phyloP scores from a whole-genome alignment of 2,888 invertebrate genomes.

The Melieria crassipennis region DNA sequence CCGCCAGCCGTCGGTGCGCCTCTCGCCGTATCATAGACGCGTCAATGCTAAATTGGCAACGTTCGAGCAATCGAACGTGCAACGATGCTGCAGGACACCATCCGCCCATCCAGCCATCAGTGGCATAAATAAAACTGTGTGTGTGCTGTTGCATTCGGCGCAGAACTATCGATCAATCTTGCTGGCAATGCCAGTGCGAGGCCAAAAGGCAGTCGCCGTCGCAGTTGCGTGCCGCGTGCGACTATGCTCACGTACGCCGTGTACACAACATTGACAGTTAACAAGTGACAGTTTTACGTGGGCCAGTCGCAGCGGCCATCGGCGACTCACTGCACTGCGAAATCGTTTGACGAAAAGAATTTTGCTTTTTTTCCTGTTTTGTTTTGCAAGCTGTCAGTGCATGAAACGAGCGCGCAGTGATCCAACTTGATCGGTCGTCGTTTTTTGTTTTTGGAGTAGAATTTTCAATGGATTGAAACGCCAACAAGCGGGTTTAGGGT shows the following conservation, averaged over 20 bases:
- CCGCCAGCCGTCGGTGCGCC: background rate
- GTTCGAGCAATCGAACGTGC: conserved; percentile 6
- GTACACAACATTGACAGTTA: conserved; percentile 4
- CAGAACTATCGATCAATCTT: too few relatives aligned
- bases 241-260: too few relatives aligned
- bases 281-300: conserved; percentile 10
- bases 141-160: too few relatives aligned
- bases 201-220: background rate
- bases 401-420: too few relatives aligned
- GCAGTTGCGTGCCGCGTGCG: background rate
- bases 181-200: background rate
- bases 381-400: too few relatives aligned
- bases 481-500: too few relatives aligned
- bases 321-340: too few relatives aligned
- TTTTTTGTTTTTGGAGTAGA: too few relatives aligned
- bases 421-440: too few relatives aligned
- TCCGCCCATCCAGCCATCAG: conserved; percentile 21
- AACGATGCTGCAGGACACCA: background rate
- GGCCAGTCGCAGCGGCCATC: background rate
- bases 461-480: too few relatives aligned
- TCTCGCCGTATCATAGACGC: conserved; percentile 21
- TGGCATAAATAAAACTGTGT: conserved; percentile 7
- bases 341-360: too few relatives aligned
- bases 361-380: too few relatives aligned
- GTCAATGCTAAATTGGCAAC: conserved; percentile 32